phyloP scores from a whole-genome alignment of 2,797 vertebrate species.

The Oreonectes daqikongensis region DNA sequence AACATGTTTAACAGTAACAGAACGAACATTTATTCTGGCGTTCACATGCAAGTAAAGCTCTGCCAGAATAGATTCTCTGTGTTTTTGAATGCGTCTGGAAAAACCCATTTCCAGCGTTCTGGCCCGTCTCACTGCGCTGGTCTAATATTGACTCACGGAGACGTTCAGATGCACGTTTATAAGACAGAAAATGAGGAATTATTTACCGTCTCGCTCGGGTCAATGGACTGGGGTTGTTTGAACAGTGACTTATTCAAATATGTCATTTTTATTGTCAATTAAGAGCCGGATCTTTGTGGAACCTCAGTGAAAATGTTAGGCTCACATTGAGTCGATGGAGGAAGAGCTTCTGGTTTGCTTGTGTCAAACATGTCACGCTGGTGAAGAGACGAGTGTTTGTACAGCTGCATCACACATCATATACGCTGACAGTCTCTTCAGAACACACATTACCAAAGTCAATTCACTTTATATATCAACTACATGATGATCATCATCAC shows the following conservation, averaged over 20 bases:
- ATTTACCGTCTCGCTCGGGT: conserved; percentile 40
- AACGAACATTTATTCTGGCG: conserved; percentile 65
- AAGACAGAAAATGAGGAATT: conserved; percentile 33
- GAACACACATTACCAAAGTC: not conserved
- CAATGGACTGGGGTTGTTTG: conserved; percentile 25
- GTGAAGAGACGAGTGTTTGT: conserved; percentile 73
- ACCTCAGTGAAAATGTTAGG: not conserved
- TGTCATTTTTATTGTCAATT: not conserved
- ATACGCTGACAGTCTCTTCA: not conserved
- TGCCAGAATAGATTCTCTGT: conserved; percentile 72
- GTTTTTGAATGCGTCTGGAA: conserved; percentile 78
- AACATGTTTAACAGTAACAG: conserved; percentile 16
- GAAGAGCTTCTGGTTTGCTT: conserved; percentile 52
- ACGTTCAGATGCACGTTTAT: conserved; percentile 43
- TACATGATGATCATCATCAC: too few species aligned
- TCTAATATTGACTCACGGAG: conserved; percentile 66
- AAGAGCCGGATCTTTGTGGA: not conserved
- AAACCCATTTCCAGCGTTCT: conserved; percentile 60
- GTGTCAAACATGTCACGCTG: conserved; percentile 74
- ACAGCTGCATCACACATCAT: conserved; percentile 68
- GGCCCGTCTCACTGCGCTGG: conserved; percentile 65
- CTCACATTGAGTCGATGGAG: not conserved
- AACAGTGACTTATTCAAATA: conserved; percentile 26
- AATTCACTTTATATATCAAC: too few species aligned
- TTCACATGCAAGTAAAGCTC: conserved; percentile 49